phyloP scores from a whole-genome alignment of 2,113 vertebrate genomes.

The Carollia perspicillata region DNA sequence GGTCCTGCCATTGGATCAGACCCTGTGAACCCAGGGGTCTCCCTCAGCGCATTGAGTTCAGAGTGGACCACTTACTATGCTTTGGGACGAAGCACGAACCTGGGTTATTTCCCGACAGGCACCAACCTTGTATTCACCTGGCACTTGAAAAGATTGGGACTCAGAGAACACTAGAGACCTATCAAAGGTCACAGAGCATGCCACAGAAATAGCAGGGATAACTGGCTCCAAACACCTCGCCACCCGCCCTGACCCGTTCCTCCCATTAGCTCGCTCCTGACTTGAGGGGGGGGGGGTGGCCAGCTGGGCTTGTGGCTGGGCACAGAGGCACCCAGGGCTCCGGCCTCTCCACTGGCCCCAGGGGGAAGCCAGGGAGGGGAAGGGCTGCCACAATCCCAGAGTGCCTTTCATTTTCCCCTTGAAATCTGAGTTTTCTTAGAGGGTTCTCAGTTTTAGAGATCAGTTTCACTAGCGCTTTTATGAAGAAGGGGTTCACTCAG shows the following conservation, averaged over 20 bases:
- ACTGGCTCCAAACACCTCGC: neutral
- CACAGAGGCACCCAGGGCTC: neutral
- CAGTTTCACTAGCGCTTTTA: slow-evolving; percentile 36
- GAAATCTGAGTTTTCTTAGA: slow-evolving; percentile 33
- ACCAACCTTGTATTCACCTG: neutral
- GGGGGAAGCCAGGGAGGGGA: neutral
- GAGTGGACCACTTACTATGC: neutral
- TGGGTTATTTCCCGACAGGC: neutral
- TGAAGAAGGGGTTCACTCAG: slow-evolving; percentile 27
- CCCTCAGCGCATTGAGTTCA: neutral
- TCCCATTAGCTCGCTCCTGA: neutral
- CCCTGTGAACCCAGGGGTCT: accelerated
- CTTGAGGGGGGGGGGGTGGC: neutral
- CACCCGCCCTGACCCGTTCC: neutral
- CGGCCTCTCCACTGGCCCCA: neutral
- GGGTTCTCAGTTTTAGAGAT: slow-evolving; percentile 52
- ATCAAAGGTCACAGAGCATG: no score
- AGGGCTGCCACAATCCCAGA: neutral
- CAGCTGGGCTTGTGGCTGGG: slow-evolving; percentile 19
- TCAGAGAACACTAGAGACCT: neutral
- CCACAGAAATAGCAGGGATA: neutral
- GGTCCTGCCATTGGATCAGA: neutral
- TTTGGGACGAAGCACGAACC: neutral
- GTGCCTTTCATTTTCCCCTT: neutral
- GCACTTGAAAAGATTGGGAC: neutral